A percentile compares a stretch with the other conserved stretches of the same genome.
Evolutionary conservation across 2,797 vertebrate species (phyloP).

Genomic region (Schizothorax lantsangensis): DNA sequence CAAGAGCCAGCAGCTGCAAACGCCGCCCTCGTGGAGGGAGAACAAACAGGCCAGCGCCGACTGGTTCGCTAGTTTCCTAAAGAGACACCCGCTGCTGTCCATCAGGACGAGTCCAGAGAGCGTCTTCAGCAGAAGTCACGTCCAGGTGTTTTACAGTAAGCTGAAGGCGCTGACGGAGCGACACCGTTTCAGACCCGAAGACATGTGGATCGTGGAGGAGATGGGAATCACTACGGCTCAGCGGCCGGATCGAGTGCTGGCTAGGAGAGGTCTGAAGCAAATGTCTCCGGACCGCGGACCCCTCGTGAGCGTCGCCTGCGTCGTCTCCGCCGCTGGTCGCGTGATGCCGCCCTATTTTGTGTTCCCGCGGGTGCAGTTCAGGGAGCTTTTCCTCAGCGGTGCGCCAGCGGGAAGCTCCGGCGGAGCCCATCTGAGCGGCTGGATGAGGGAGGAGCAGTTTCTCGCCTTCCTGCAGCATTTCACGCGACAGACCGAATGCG

Average conservation of each 20-base stretch:
- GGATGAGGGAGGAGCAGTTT: slow-evolving; percentile 40
- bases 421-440: slow-evolving; percentile 3
- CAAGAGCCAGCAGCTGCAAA: background rate
- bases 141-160: slow-evolving; percentile 9
- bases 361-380: slow-evolving; percentile 24
- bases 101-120: background rate
- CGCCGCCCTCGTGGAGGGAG: slow-evolving; percentile 5
- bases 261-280: background rate
- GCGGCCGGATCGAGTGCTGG: slow-evolving; percentile 3
- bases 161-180: slow-evolving; percentile 4
- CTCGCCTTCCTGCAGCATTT: background rate
- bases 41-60: slow-evolving; percentile 32
- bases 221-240: slow-evolving; percentile 4
- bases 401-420: background rate
- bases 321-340: background rate
- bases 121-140: background rate
- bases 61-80: slow-evolving; percentile 14
- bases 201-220: slow-evolving; percentile 20
- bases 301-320: background rate
- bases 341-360: slow-evolving; percentile 17
- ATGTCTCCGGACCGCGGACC: background rate
- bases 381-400: slow-evolving; percentile 23
- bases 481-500: background rate
- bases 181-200: background rate
- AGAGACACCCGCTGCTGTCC: slow-evolving; percentile 25